Conservation (phyloP, 1,140 invertebrate species). For the Metopolophium dirhodum region DNA sequence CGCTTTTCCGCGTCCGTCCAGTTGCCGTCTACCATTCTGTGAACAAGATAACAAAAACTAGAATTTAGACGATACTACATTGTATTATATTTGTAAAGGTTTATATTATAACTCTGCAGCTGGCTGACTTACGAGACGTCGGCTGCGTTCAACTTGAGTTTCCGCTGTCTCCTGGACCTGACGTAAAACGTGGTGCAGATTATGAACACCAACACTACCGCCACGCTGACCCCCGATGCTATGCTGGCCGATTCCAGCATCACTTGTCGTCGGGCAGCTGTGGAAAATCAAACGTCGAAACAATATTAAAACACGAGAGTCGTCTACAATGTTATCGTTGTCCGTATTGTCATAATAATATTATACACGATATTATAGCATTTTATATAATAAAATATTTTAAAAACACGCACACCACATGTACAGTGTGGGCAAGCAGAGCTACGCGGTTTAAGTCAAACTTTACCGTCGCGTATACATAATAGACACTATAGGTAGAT, state of each 20-base stretch:
- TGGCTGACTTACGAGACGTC: slow-evolving; percentile 42
- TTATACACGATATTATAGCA: too few relatives aligned
- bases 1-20: slow-evolving; percentile 45
- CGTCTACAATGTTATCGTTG: too few relatives aligned
- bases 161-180: slow-evolving; percentile 75
- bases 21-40: slow-evolving; percentile 50
- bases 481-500: too few relatives aligned
- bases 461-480: background rate
- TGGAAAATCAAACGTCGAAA: background rate
- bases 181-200: slow-evolving; percentile 84
- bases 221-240: slow-evolving; percentile 86
- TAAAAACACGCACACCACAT: background rate
- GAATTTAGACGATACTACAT: background rate
- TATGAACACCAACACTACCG: slow-evolving; percentile 85
- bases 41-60: background rate
- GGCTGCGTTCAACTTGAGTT: slow-evolving; percentile 64
- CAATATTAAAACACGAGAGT: background rate
- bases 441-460: background rate
- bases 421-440: background rate
- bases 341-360: too few relatives aligned
- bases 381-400: background rate
- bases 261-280: slow-evolving; percentile 73
- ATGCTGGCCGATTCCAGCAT: slow-evolving; percentile 91
- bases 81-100: too few relatives aligned
- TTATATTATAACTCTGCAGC: background rate